Conservation (phyloP, 1,140 invertebrate genomes). For the Trichonephila clavipes region DNA sequence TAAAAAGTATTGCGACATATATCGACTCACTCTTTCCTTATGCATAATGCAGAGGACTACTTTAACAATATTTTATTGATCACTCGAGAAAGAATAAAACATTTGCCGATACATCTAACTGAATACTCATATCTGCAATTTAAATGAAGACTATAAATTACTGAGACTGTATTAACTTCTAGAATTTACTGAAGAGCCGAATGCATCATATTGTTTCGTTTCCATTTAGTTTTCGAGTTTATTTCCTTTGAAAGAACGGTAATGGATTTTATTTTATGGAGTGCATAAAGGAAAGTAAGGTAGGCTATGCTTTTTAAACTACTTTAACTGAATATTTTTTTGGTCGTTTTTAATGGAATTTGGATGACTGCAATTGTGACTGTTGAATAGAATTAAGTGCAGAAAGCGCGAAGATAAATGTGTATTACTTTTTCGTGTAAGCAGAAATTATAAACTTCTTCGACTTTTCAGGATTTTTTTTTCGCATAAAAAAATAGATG, state of each 20-base stretch:
- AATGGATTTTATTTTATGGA: not conserved
- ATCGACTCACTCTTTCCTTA: not conserved
- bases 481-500: no score
- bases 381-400: no score
- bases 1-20: not conserved
- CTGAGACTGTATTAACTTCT: slow-evolving; percentile 22
- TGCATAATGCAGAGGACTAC: slow-evolving; percentile 22
- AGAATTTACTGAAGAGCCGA: not conserved
- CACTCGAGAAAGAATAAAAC: not conserved
- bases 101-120: slow-evolving; percentile 24
- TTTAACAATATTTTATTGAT: slow-evolving; percentile 46
- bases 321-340: not conserved
- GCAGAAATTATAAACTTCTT: no score
- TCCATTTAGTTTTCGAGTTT: not conserved
- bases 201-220: slow-evolving; percentile 16
- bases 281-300: not conserved
- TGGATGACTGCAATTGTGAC: not conserved
- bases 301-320: not conserved
- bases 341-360: not conserved
- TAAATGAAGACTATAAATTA: slow-evolving; percentile 47
- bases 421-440: no score
- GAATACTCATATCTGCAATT: slow-evolving; percentile 33
- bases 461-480: no score
- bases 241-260: slow-evolving; percentile 8
- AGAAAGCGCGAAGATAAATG: no score